A percentile compares a stretch with the other conserved stretches of the same genome.
Conservation (phyloP, 2,113 vertebrate species). For the Perognathus longimembris region DNA sequence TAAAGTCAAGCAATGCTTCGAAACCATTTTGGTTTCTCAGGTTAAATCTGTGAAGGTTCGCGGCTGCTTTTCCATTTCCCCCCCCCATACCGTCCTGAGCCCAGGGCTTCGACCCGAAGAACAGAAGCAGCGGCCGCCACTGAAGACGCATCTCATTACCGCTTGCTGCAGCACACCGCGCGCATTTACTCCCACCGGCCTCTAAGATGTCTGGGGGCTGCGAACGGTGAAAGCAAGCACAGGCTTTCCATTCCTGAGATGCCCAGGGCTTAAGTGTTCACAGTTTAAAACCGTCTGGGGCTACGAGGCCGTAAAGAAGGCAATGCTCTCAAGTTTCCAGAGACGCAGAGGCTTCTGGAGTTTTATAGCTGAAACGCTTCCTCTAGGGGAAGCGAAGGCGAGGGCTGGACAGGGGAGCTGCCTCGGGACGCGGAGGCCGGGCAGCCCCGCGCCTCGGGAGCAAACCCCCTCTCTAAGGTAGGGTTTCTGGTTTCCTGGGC, state of each 20-base stretch:
- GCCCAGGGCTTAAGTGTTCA: conserved; percentile 22
- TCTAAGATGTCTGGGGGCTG: conserved; percentile 40
- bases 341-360: conserved; percentile 66
- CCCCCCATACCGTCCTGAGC: not conserved
- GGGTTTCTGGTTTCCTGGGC: conserved; percentile 64
- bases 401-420: conserved; percentile 61
- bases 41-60: not conserved
- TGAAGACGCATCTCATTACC: not conserved
- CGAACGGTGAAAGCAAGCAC: not conserved
- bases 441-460: conserved; percentile 2
- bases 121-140: not conserved
- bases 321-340: conserved; percentile 70
- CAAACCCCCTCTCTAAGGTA: conserved; percentile 65
- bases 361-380: conserved; percentile 66
- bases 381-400: conserved; percentile 66
- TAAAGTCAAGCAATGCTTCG: not conserved
- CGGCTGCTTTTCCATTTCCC: not conserved
- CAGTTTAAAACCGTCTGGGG: conserved; percentile 49
- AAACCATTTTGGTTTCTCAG: conserved; percentile 18
- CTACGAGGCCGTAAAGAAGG: conserved; percentile 6
- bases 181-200: conserved; percentile 17
- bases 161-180: not conserved
- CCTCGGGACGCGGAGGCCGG: conserved; percentile 65
- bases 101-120: not conserved
- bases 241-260: conserved; percentile 43